Evolutionary conservation across 2,113 vertebrate genomes (phyloP).

Genomic region (Cygnus buccinator): DNA sequence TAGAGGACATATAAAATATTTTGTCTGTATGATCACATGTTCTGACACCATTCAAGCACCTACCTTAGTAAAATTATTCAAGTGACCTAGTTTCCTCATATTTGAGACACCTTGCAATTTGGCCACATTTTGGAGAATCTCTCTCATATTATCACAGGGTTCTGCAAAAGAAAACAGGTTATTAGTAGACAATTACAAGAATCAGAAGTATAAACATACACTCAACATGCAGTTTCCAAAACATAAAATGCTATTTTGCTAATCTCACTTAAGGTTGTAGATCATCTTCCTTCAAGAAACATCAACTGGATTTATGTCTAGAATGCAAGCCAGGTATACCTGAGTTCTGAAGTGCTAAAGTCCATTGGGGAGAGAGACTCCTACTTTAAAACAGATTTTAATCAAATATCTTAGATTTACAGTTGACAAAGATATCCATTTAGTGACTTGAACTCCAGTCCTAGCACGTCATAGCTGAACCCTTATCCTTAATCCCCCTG

Average conservation of each 20-base stretch:
- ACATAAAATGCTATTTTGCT: neutral
- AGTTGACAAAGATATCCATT: neutral
- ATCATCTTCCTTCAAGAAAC: neutral
- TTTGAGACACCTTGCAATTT: constrained; percentile 97
- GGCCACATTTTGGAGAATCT: constrained; percentile 98
- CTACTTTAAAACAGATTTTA: neutral
- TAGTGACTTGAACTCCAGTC: neutral
- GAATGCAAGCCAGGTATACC: neutral
- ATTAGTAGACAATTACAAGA: neutral
- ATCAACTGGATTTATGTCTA: neutral
- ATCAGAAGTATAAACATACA: neutral
- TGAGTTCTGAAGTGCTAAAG: neutral
- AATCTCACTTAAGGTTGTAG: neutral
- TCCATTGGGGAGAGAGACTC: accelerated
- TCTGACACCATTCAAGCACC: constrained; percentile 15
- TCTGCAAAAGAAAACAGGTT: constrained; percentile 79
- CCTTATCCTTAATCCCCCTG: neutral
- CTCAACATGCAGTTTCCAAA: neutral
- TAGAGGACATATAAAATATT: neutral
- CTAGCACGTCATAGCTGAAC: neutral
- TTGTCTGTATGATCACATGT: neutral
- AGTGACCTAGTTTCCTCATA: constrained; percentile 97
- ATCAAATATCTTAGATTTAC: neutral
- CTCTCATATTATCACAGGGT: constrained; percentile 94
- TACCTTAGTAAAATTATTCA: constrained; percentile 99